Evolutionary conservation across 2,113 vertebrate genomes (phyloP), one percentile per base, ranked within the genome.

Genomic region (Microtus montanus): DNA sequence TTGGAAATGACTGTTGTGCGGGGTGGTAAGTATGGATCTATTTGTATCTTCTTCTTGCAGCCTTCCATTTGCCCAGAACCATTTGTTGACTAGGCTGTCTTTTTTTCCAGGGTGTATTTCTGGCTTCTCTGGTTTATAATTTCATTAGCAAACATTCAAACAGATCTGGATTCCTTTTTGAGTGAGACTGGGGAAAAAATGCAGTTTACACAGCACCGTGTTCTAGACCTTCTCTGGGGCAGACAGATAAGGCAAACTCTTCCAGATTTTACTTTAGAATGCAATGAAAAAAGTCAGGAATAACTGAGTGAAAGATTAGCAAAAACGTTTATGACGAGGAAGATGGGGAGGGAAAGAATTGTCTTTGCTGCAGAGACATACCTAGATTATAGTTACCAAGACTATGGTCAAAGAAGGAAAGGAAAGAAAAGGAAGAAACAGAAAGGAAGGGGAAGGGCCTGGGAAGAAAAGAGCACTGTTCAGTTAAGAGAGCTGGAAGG

Each of bases 81-180:
- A 26, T 38, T 83, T 83, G n/a, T 61, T 28, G 79, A 63, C 28
- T 54, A 41, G 38, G 22, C 38, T 75, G 24, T 30, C 3, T 41
- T 63, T 63, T 63, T 83, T 41, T 41, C 54, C 38, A 17, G n/a
- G 17, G 26, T 41, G 7, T 83, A 83, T 63, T 63, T 83, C 54
- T 83, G 80, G n/a, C 24, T 63, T 63, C 54, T 83, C 80, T 63
- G 10, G n/a, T 83, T 63, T 83, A n/a, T 44, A 41, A 4, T 41
- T 52, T 89, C 64, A 88, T 89, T 92, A 88, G 41, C 68, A 93
- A 86, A 86, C 88, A 80, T 64, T 30, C 79, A 92, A 87, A 83
- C 35, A 78, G 14, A 66, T 68, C 35, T 91, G 52, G 35, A 54
- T 61, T 47, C n/a, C 33, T 93, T 64, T 68, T 93, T n/a, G 10